phyloP scores from a whole-genome alignment of 2,113 vertebrate genomes.

The Microcebus lehilahytsara region DNA sequence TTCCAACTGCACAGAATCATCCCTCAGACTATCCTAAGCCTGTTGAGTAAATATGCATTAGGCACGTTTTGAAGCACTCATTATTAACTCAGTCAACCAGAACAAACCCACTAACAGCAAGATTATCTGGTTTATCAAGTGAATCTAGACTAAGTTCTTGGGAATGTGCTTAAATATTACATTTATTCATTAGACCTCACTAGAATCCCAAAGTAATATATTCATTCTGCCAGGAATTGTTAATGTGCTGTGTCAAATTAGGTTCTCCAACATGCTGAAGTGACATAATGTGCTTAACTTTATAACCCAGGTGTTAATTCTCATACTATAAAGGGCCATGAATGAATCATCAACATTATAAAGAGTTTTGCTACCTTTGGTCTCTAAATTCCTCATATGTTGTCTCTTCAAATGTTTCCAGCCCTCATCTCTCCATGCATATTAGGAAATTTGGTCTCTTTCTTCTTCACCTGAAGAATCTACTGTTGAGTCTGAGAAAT shows the following conservation, averaged over 20 bases:
- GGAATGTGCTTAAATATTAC: constrained; percentile 36
- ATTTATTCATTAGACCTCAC: constrained; percentile 41
- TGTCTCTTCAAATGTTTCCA: not conserved
- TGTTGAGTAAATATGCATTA: constrained; percentile 12
- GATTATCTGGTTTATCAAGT: constrained; percentile 3
- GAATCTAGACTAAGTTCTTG: not conserved
- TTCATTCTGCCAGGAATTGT: constrained; percentile 38
- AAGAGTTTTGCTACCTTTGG: constrained; percentile 29
- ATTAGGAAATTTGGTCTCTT: not conserved
- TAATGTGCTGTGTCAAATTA: constrained; percentile 13
- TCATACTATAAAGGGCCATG: constrained; percentile 2
- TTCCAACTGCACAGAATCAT: constrained; percentile 11
- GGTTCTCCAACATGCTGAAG: constrained; percentile 50
- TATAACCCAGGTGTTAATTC: constrained; percentile 36
- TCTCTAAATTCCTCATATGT: not conserved
- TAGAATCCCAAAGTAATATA: constrained; percentile 41
- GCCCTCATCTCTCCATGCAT: not conserved
- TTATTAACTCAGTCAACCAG: constrained; percentile 45
- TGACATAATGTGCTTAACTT: constrained; percentile 21
- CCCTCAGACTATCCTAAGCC: not conserved
- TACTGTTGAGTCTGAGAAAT: not conserved
- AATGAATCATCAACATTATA: constrained; percentile 18
- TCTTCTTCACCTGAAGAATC: not conserved
- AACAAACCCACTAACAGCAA: constrained; percentile 46
- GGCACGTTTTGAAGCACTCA: not conserved